phyloP scores from a whole-genome alignment of 2,888 invertebrate genomes.

The Nephrocerus scutellatus region DNA sequence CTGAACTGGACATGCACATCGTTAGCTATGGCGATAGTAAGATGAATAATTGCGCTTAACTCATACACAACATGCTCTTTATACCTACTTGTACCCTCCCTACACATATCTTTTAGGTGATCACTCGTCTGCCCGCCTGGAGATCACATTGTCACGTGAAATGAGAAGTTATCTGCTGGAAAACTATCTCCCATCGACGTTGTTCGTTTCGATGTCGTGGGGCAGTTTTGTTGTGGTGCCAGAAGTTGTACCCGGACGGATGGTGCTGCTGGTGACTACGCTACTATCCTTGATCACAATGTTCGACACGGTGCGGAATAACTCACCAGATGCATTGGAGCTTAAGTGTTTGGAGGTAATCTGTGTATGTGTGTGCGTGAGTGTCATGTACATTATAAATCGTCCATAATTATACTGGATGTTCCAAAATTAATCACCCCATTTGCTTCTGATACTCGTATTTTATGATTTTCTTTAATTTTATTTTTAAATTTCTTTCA shows the following conservation, averaged over 20 bases:
- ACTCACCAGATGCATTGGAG: slow-evolving; percentile 58
- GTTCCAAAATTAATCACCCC: too few relatives aligned
- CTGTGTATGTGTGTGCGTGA: background rate
- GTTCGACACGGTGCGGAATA: slow-evolving; percentile 61
- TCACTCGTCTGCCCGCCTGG: slow-evolving; percentile 55
- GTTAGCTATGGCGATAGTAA: slow-evolving; percentile 59
- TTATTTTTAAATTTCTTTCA: too few relatives aligned
- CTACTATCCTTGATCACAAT: slow-evolving; percentile 58
- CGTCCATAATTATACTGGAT: too few relatives aligned
- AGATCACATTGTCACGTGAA: slow-evolving; percentile 56
- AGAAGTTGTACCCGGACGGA: slow-evolving; percentile 59
- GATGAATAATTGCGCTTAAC: slow-evolving; percentile 34
- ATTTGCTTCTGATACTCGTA: too few relatives aligned
- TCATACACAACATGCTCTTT: background rate
- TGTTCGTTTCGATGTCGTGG: slow-evolving; percentile 62
- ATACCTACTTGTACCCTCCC: slow-evolving; percentile 44
- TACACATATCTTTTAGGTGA: slow-evolving; percentile 50
- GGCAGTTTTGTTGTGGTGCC: slow-evolving; percentile 61
- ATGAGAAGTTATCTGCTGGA: slow-evolving; percentile 57
- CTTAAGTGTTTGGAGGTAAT: slow-evolving; percentile 55
- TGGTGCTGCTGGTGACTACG: slow-evolving; percentile 57
- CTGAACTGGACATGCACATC: slow-evolving; percentile 55
- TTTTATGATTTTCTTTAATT: too few relatives aligned
- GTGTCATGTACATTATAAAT: too few relatives aligned
- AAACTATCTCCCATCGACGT: slow-evolving; percentile 57